These are phyloP conservation scores for Neosilurus mollespiculum DNA, from an alignment of 2,797 vertebrate genomes.

Conservation along the genomic window DNA sequence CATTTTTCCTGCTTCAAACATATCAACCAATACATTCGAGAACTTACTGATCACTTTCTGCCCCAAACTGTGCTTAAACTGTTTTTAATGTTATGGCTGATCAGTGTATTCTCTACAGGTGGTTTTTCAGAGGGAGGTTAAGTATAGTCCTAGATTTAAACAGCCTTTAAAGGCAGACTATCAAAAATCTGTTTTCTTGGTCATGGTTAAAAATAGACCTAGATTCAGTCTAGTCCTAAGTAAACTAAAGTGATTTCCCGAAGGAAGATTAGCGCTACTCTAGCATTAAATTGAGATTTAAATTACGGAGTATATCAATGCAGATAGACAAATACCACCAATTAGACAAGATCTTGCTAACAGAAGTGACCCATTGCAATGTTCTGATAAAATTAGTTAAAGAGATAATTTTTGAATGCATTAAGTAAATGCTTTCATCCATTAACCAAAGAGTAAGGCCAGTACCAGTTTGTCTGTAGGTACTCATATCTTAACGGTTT, in stretches of 20 bases:
- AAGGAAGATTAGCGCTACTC: constrained; percentile 16
- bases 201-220: constrained; percentile 20
- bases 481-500: constrained; percentile 29
- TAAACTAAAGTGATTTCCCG: constrained; percentile 13
- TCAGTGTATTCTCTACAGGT: no score
- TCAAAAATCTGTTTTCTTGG: constrained; percentile 30
- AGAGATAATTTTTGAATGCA: constrained; percentile 13
- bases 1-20: no score
- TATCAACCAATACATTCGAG: no score
- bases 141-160: constrained; percentile 16
- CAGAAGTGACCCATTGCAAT: constrained; percentile 23
- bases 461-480: constrained; percentile 17
- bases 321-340: background rate
- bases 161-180: constrained; percentile 10
- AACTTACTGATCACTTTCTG: no score
- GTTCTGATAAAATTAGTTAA: constrained; percentile 9
- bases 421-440: constrained; percentile 33
- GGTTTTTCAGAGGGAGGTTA: background rate
- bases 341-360: constrained; percentile 17
- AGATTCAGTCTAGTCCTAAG: constrained; percentile 14
- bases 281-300: constrained; percentile 27
- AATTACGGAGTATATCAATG: constrained; percentile 31
- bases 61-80: no score
- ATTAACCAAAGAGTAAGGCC: background rate
- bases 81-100: no score